phyloP scores from a whole-genome alignment of 2,113 vertebrate species.

The Mesitornis unicolor region DNA sequence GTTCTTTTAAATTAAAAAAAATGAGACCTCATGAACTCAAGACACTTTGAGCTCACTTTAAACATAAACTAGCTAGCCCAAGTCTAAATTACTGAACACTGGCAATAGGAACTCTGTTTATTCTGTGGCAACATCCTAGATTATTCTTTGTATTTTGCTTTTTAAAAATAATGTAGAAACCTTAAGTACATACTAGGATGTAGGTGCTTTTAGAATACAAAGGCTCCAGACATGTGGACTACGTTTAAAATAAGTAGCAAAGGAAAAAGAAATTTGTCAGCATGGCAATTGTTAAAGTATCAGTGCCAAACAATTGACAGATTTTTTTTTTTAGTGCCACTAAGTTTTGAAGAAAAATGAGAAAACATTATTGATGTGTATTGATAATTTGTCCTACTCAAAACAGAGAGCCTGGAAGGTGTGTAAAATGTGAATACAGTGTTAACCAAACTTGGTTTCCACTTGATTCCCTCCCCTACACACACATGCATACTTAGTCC shows the following conservation, averaged over 20 bases:
- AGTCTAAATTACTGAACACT: not conserved
- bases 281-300: not conserved
- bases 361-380: not conserved
- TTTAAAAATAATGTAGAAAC: not conserved
- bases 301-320: not conserved
- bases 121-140: not conserved
- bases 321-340: not conserved
- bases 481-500: accelerated
- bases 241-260: not conserved
- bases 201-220: not conserved
- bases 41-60: not conserved
- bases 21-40: not conserved
- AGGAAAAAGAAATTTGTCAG: not conserved
- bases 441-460: not conserved
- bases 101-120: not conserved
- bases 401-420: not conserved
- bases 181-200: not conserved
- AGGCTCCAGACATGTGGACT: not conserved
- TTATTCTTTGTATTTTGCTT: not conserved
- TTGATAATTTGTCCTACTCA: not conserved
- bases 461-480: not conserved
- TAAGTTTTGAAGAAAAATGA: not conserved
- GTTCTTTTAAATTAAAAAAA: constrained; percentile 27
- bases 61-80: not conserved
- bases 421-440: not conserved